These are phyloP conservation scores for Diabrotica undecimpunctata DNA, from an alignment of 1,140 invertebrate genomes.

Conservation along the genomic window DNA sequence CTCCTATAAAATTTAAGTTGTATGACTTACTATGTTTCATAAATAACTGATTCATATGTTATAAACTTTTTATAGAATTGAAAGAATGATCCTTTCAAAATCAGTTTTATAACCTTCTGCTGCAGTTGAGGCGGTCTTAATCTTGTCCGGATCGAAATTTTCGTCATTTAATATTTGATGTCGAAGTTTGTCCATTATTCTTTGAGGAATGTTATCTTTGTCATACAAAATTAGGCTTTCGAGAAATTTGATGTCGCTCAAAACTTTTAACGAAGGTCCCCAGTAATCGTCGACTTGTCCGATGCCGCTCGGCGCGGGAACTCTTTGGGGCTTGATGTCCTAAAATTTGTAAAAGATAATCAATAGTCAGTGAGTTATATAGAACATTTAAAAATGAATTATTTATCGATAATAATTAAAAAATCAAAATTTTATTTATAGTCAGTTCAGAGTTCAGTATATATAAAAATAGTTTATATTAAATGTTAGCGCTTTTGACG, in stretches of 20 bases:
- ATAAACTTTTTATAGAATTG: neutral
- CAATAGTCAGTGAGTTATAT: too few species aligned
- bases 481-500: too few species aligned
- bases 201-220: constrained; percentile 84
- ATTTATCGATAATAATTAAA: too few species aligned
- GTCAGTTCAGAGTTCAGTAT: too few species aligned
- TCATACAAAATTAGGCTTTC: constrained; percentile 82
- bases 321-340: constrained; percentile 79
- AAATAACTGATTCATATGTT: too few species aligned
- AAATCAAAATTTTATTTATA: too few species aligned
- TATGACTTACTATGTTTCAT: too few species aligned
- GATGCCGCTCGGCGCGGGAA: constrained; percentile 75
- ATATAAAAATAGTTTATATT: too few species aligned
- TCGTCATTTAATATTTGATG: constrained; percentile 79
- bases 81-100: too few species aligned
- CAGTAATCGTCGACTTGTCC: constrained; percentile 85
- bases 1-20: too few species aligned
- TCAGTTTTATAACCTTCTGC: constrained; percentile 58
- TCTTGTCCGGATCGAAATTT: constrained; percentile 88
- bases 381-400: too few species aligned
- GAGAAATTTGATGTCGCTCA: constrained; percentile 89
- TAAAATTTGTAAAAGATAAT: constrained; percentile 37
- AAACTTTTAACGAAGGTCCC: constrained; percentile 84
- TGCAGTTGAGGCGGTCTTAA: constrained; percentile 72
- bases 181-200: constrained; percentile 79